A percentile compares a stretch with the other conserved stretches of the same genome.
phyloP scores from a whole-genome alignment of 2,797 vertebrate genomes.

The Chaenodraco wilsoni region DNA sequence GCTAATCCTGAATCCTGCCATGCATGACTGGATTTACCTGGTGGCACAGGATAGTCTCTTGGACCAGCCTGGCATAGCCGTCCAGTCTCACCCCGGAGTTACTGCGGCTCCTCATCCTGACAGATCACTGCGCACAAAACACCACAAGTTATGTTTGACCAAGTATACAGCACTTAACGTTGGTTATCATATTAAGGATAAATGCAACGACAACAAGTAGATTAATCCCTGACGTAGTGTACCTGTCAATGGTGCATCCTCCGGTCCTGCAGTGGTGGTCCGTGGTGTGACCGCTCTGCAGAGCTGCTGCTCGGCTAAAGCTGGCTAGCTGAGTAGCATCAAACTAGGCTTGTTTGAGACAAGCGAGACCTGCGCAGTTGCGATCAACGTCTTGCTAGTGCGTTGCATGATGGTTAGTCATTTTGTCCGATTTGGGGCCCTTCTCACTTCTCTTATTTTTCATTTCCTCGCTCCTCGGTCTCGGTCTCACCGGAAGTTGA shows the following conservation, averaged over 20 bases:
- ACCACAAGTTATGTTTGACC: constrained; percentile 2
- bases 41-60: constrained; percentile 93
- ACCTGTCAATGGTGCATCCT: constrained; percentile 34
- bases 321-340: constrained; percentile 57
- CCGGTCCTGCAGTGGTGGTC: constrained; percentile 7
- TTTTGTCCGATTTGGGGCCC: too few relatives aligned
- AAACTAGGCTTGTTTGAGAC: too few relatives aligned
- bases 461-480: too few relatives aligned
- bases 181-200: accelerated
- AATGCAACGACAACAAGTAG: background rate
- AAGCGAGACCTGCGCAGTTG: too few relatives aligned
- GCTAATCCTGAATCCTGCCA: background rate
- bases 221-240: background rate
- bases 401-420: too few relatives aligned
- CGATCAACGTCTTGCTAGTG: too few relatives aligned
- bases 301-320: constrained; percentile 43
- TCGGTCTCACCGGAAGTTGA: too few relatives aligned
- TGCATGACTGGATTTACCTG: constrained; percentile 84
- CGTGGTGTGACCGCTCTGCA: constrained; percentile 14
- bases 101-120: constrained; percentile 94
- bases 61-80: constrained; percentile 91
- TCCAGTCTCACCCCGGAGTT: constrained; percentile 96
- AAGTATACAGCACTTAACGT: background rate
- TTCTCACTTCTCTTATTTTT: too few relatives aligned
- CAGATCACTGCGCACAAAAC: constrained; percentile 39